Conservation (phyloP, 2,113 vertebrate species). For the Plestiodon gilberti region DNA sequence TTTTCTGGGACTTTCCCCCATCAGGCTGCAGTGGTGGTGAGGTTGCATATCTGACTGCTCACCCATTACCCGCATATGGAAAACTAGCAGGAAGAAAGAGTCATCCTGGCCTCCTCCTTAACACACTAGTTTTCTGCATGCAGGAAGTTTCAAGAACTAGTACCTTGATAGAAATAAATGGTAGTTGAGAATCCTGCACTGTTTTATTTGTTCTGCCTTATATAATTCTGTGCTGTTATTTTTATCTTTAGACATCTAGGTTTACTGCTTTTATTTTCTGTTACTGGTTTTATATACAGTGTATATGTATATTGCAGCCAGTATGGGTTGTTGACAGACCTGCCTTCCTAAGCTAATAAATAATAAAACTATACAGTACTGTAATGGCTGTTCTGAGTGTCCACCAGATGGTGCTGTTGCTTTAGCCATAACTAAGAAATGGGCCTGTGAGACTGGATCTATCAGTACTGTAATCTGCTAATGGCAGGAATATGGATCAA, state of each 20-base stretch:
- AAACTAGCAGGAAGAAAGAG: neutral
- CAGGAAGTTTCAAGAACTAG: neutral
- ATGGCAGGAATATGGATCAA: no score
- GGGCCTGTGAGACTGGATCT: neutral
- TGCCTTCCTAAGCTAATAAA: neutral
- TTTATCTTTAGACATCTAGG: neutral
- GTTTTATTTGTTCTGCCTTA: neutral
- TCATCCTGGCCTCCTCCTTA: neutral
- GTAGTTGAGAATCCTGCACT: neutral
- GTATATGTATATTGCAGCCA: no score
- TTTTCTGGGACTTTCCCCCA: neutral
- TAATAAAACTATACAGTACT: neutral
- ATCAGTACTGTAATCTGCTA: no score
- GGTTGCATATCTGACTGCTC: neutral
- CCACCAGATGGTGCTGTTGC: slow-evolving; percentile 16
- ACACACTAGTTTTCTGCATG: neutral
- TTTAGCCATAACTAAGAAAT: neutral
- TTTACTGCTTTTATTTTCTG: neutral
- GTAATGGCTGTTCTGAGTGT: neutral
- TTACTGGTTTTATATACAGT: neutral
- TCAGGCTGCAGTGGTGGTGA: neutral
- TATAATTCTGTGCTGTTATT: neutral
- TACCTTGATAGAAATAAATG: neutral
- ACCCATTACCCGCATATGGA: neutral
- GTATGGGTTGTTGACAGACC: neutral